phyloP scores from a whole-genome alignment of 1,140 invertebrate genomes.

The Psilanteris sp. region DNA sequence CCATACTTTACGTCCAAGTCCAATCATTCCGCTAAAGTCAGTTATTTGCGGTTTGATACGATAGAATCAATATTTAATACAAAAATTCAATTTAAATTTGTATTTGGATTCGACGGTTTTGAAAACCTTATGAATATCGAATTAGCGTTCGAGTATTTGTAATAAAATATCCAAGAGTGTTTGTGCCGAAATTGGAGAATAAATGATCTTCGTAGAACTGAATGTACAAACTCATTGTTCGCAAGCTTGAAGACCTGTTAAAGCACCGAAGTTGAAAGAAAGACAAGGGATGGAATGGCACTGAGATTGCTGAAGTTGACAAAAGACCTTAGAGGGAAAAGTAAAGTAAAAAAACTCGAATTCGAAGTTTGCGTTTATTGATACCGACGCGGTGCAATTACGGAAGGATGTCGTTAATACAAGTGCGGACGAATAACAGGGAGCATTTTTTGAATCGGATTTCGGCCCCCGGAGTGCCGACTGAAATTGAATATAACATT shows the following conservation, averaged over 20 bases:
- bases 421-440: too few relatives aligned
- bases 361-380: conserved; percentile 28
- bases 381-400: background rate
- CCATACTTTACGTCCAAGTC: too few relatives aligned
- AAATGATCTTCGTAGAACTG: conserved; percentile 22
- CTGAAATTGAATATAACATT: too few relatives aligned
- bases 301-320: conserved; percentile 32
- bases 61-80: too few relatives aligned
- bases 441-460: too few relatives aligned
- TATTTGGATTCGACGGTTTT: conserved; percentile 2
- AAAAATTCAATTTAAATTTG: conserved; percentile 29
- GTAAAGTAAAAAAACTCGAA: conserved; percentile 19
- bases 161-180: conserved; percentile 13
- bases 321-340: conserved; percentile 31
- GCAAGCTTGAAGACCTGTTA: conserved; percentile 10
- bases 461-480: too few relatives aligned
- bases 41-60: too few relatives aligned
- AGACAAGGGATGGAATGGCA: conserved; percentile 22
- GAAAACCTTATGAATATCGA: conserved; percentile 19
- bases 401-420: too few relatives aligned
- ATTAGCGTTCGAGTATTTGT: conserved; percentile 1
- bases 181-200: conserved; percentile 14
- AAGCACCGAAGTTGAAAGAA: conserved; percentile 44
- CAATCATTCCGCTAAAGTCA: too few relatives aligned
- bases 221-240: conserved; percentile 35